Percentiles rank a stretch among this genome's conserved stretches.
These are phyloP conservation scores for Amblyornis subalaris DNA, from an alignment of 2,113 vertebrate genomes.

Conservation along the genomic window DNA sequence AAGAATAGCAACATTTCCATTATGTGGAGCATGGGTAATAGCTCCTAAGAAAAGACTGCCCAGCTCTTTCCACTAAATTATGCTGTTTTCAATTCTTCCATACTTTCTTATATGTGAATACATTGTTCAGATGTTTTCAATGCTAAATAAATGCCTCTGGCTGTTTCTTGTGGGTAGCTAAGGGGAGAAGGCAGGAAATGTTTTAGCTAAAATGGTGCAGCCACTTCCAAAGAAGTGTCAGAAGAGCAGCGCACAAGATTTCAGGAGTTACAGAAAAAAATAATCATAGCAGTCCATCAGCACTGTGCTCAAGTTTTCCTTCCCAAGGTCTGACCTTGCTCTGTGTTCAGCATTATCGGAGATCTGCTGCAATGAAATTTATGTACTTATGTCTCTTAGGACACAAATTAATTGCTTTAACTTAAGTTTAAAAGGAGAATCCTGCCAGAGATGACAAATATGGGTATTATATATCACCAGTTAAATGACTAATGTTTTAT, in stretches of 20 bases:
- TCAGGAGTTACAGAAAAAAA: background rate
- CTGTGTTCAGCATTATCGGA: background rate
- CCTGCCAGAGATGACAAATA: background rate
- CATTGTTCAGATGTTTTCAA: background rate
- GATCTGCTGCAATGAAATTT: background rate
- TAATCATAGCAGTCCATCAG: background rate
- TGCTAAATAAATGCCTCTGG: background rate
- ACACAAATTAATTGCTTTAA: background rate
- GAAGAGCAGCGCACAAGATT: background rate
- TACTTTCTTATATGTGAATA: background rate
- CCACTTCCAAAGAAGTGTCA: background rate
- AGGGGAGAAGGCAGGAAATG: background rate
- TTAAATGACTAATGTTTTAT: slow-evolving; percentile 23
- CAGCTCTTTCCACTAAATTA: background rate
- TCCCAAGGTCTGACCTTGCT: background rate
- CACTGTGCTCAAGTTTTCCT: background rate
- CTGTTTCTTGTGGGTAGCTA: background rate
- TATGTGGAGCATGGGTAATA: background rate
- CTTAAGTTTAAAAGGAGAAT: background rate
- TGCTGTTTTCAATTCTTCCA: background rate
- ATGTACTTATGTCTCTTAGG: background rate
- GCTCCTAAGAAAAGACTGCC: background rate
- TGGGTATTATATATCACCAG: background rate
- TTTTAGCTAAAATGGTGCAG: background rate
- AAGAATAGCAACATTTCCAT: background rate